phyloP scores from a whole-genome alignment of 2,888 invertebrate genomes.

The Melikaiella ostensackeni region DNA sequence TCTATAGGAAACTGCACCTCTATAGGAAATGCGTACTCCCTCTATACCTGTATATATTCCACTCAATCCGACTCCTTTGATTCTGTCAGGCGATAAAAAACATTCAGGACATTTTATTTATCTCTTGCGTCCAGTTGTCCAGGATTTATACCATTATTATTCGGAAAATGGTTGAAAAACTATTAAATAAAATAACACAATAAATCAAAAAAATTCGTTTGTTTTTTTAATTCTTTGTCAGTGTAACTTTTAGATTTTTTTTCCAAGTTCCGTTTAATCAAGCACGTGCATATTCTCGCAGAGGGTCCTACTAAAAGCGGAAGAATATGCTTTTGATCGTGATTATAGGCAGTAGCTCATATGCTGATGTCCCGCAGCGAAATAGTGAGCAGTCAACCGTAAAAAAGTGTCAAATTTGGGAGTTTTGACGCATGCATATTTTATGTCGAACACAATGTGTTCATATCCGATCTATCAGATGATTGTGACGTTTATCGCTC shows the following conservation, averaged over 20 bases:
- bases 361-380: background rate
- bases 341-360: background rate
- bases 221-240: background rate
- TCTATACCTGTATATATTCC: slow-evolving; percentile 10
- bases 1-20: slow-evolving; percentile 53
- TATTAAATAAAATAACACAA: background rate
- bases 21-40: slow-evolving; percentile 24
- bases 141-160: background rate
- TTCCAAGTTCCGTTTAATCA: background rate
- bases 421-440: slow-evolving; percentile 20
- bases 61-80: slow-evolving; percentile 27
- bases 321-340: slow-evolving; percentile 5
- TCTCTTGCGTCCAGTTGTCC: slow-evolving; percentile 40
- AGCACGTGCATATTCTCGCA: background rate
- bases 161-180: slow-evolving; percentile 5
- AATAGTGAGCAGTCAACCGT: background rate
- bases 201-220: background rate
- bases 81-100: slow-evolving; percentile 37
- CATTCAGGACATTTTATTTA: slow-evolving; percentile 57
- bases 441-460: slow-evolving; percentile 15
- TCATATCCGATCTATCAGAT: slow-evolving; percentile 3
- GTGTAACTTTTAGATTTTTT: background rate
- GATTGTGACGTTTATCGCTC: slow-evolving; percentile 24
- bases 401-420: slow-evolving; percentile 6
- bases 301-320: background rate